These are phyloP conservation scores for Hymenopus coronatus DNA, from an alignment of 2,888 invertebrate genomes.

Conservation along the genomic window DNA sequence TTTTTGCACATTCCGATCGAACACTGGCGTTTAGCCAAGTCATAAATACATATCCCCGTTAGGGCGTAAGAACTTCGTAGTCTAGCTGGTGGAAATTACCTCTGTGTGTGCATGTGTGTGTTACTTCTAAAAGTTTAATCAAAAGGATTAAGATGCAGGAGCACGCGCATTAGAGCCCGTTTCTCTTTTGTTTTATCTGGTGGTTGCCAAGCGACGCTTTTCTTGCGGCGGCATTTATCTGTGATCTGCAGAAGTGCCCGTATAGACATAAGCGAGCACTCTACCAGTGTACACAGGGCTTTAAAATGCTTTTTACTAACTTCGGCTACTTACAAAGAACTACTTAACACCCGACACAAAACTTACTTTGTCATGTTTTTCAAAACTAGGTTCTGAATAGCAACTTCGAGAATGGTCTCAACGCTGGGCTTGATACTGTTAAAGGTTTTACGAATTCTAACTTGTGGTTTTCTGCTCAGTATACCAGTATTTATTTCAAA, in stretches of 20 bases:
- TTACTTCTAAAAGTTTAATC: slow-evolving; percentile 20
- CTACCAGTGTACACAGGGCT: not conserved
- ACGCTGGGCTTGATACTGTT: not conserved
- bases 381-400: not conserved
- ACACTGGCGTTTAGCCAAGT: not conserved
- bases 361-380: not conserved
- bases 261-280: not conserved
- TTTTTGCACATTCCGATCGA: not conserved
- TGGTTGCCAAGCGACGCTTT: not conserved
- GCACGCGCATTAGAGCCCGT: not conserved
- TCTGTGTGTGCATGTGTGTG: not conserved
- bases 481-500: no score
- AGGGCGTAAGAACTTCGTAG: not conserved
- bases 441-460: not conserved
- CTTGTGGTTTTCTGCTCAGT: no score
- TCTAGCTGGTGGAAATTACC: not conserved
- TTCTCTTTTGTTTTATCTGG: slow-evolving; percentile 4
- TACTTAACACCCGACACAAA: not conserved
- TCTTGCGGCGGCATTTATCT: not conserved
- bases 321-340: not conserved
- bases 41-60: not conserved
- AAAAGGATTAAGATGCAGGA: slow-evolving; percentile 13
- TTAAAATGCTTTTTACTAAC: not conserved
- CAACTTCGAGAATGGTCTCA: not conserved
- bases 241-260: not conserved